Evolutionary conservation across 2,113 vertebrate species (phyloP), one percentile per base, ranked within the genome.

Genomic region (Tautogolabrus adspersus): DNA sequence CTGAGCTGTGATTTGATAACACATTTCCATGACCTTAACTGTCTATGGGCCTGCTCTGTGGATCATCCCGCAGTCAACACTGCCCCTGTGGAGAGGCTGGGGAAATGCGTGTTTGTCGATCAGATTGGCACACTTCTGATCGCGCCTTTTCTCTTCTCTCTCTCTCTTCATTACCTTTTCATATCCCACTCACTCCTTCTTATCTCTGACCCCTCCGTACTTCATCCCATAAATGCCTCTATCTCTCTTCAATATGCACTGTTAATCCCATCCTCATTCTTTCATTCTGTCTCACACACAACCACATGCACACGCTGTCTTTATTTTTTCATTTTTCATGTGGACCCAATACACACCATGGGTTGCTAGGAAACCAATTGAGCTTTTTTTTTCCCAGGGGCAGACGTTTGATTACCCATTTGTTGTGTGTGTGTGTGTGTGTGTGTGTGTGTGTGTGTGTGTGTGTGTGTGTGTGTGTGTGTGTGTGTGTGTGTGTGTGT

Each of bases 351-450:
- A 88, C 85, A 90, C 79, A 87, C 55, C 72, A 83, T 74, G 66
- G 85, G 93, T 94, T 93, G 92, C 92, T 94, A 93, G 88, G 93
- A 91, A 92, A 95, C 94, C 85, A 79, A 91, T 83, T 87, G 63
- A 87, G 89, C 72, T 56, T 87, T 83, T 80, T 82, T 77, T 83
- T 61, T 13, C 70, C 52, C 77, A 86, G 75, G 82, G 91, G 86
- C 87, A 81, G 88, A 87, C 60, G 73, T 92, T 90, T 91, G 88
- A 91, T 91, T 89, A 91, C 75, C 81, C 77, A 89, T 89, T 93
- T 88, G 81, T 91, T 82, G 72, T 26, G 61, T 62, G 70, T 71
- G 62, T 63, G 46, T 66, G 44, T 72, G 70, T 83, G 70, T 83
- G 81, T 52, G n/a, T 55, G 67, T 66, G 47, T 67, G 61, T 72